A percentile compares a stretch with the other conserved stretches of the same genome.
Conservation (phyloP, 2,888 invertebrate genomes). For the Himalopsyche kuldschensis region DNA sequence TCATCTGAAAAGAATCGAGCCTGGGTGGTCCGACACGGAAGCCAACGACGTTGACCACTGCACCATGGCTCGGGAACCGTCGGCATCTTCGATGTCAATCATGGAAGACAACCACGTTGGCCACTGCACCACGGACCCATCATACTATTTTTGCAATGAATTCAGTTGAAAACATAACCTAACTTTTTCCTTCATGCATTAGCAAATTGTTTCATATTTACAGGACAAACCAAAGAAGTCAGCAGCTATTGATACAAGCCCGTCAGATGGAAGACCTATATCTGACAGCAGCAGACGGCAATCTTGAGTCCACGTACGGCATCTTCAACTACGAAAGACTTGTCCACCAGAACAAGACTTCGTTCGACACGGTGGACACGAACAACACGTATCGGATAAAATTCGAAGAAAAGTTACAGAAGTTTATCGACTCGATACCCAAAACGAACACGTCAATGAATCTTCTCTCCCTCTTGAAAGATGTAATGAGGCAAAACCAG, state of each 20-base stretch:
- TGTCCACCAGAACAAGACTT: background rate
- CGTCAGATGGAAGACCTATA: constrained; percentile 32
- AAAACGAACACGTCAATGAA: background rate
- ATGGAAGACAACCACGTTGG: too few relatives aligned
- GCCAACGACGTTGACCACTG: too few relatives aligned
- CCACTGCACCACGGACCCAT: too few relatives aligned
- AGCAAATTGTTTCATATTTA: constrained; percentile 39
- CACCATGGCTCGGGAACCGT: too few relatives aligned
- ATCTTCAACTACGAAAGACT: constrained; percentile 21
- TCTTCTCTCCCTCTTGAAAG: background rate
- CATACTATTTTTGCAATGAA: too few relatives aligned
- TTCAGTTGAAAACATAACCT: too few relatives aligned
- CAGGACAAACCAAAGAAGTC: constrained; percentile 35
- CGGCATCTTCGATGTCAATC: too few relatives aligned
- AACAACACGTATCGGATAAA: background rate
- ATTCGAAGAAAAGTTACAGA: background rate
- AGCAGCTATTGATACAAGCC: constrained; percentile 5
- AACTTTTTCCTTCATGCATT: too few relatives aligned
- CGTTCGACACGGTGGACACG: background rate
- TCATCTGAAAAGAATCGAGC: too few relatives aligned
- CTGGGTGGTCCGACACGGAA: too few relatives aligned
- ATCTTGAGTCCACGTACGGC: constrained; percentile 29
- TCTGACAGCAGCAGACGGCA: constrained; percentile 30
- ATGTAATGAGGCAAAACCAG: background rate
- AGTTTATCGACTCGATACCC: background rate